Conservation (phyloP, 2,113 vertebrate species). For the Smithornis capensis region DNA sequence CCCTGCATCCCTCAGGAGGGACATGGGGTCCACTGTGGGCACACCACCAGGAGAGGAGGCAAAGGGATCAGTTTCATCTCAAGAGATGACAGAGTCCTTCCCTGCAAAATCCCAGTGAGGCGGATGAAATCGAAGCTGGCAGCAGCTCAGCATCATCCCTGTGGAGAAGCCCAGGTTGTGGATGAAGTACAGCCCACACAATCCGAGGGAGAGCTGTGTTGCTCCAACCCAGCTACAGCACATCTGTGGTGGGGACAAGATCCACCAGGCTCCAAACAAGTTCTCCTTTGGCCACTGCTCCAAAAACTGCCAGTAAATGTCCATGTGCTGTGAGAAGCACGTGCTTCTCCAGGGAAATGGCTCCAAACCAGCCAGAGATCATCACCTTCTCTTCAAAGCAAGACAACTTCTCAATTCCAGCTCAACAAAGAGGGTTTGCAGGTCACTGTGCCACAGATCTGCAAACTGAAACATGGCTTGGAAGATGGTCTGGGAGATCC, state of each 20-base stretch:
- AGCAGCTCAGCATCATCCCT: not conserved
- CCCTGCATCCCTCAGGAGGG: not conserved
- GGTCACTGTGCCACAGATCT: not conserved
- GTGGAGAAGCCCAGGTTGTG: accelerated
- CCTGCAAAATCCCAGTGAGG: not conserved
- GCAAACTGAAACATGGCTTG: accelerated
- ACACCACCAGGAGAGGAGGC: not conserved
- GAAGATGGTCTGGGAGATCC: not conserved
- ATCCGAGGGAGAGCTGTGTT: not conserved
- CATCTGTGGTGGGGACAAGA: not conserved
- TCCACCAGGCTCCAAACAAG: not conserved
- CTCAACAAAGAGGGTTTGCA: not conserved
- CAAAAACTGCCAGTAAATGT: not conserved
- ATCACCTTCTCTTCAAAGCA: not conserved
- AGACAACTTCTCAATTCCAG: not conserved
- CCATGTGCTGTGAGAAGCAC: accelerated
- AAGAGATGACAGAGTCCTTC: too few relatives aligned
- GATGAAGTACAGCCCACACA: not conserved
- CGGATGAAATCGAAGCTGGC: not conserved
- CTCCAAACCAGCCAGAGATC: not conserved
- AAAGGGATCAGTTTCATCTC: not conserved
- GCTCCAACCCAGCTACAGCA: not conserved
- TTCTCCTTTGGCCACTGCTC: not conserved
- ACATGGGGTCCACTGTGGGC: accelerated
- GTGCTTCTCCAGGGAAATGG: not conserved